Conservation (phyloP, 2,797 vertebrate genomes). For the Lemur catta region DNA sequence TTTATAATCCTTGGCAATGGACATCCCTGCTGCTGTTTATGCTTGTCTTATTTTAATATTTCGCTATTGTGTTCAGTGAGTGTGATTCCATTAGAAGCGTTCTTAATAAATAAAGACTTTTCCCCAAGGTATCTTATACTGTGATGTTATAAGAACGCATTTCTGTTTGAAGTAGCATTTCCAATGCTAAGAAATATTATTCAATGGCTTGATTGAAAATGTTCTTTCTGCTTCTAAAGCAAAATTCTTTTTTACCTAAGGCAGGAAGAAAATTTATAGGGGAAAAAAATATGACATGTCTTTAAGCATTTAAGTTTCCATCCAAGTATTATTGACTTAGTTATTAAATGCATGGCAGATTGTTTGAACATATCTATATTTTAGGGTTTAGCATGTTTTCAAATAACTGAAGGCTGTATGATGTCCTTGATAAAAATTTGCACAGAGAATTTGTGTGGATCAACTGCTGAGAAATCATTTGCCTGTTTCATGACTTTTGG, state of each 20-base stretch:
- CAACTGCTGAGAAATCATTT: constrained; percentile 35
- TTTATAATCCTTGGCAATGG: not conserved
- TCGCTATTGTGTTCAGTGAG: not conserved
- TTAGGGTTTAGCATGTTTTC: not conserved
- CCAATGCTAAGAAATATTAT: not conserved
- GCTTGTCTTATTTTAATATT: not conserved
- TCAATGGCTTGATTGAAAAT: not conserved
- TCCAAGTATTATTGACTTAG: not conserved
- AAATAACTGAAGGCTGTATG: not conserved
- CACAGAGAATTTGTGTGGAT: not conserved
- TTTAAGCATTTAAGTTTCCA: not conserved
- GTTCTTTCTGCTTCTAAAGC: not conserved
- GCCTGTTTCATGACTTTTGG: constrained; percentile 36
- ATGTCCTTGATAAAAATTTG: constrained; percentile 39
- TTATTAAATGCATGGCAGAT: not conserved
- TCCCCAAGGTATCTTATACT: not conserved
- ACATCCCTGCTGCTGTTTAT: not conserved
- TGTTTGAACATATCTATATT: not conserved
- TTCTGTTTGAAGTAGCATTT: constrained; percentile 28
- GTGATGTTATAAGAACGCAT: not conserved
- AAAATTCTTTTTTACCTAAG: constrained; percentile 5
- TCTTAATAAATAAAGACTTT: constrained; percentile 32
- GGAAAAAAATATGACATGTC: not conserved
- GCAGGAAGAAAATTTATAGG: not conserved
- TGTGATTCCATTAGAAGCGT: not conserved